Percentiles rank a stretch among this genome's conserved stretches.
Evolutionary conservation across 2,797 vertebrate genomes (phyloP).

Genomic region (Ctenosaura bakeri): DNA sequence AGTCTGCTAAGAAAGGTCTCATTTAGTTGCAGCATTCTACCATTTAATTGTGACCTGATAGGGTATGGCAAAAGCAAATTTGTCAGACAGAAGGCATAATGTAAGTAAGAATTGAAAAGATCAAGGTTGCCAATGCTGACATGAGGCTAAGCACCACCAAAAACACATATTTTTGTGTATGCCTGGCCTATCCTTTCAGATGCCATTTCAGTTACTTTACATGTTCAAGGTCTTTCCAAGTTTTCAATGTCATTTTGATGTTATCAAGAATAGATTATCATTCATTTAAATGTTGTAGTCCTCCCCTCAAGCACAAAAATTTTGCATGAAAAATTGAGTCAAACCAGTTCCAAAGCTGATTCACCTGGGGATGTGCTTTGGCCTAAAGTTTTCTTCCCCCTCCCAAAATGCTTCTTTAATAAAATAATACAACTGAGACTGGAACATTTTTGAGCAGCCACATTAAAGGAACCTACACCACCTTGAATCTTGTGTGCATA

Average conservation of each 20-base stretch:
- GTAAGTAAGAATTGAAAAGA: neutral
- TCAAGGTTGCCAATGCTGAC: neutral
- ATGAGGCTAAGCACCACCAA: neutral
- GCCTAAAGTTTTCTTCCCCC: slow-evolving; percentile 39
- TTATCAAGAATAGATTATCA: slow-evolving; percentile 50
- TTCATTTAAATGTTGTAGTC: slow-evolving; percentile 58
- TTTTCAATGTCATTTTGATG: slow-evolving; percentile 55
- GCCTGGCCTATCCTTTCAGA: slow-evolving; percentile 40
- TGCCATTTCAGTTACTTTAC: slow-evolving; percentile 54
- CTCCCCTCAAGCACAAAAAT: slow-evolving; percentile 46
- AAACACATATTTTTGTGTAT: neutral
- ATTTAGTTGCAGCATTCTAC: slow-evolving; percentile 7
- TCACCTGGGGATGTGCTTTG: slow-evolving; percentile 24
- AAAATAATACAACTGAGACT: slow-evolving; percentile 18
- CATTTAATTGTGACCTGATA: slow-evolving; percentile 35
- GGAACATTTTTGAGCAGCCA: slow-evolving; percentile 37
- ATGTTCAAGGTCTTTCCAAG: slow-evolving; percentile 54
- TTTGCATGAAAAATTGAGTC: slow-evolving; percentile 46
- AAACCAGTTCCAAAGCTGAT: slow-evolving; percentile 48
- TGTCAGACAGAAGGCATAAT: slow-evolving; percentile 22
- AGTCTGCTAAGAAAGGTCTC: slow-evolving; percentile 6
- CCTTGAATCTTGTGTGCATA: slow-evolving; percentile 25
- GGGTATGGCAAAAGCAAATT: slow-evolving; percentile 38
- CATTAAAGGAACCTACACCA: neutral
- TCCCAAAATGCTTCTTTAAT: slow-evolving; percentile 47